phyloP scores from a whole-genome alignment of 2,797 vertebrate species.

The Tokudaia muenninki region DNA sequence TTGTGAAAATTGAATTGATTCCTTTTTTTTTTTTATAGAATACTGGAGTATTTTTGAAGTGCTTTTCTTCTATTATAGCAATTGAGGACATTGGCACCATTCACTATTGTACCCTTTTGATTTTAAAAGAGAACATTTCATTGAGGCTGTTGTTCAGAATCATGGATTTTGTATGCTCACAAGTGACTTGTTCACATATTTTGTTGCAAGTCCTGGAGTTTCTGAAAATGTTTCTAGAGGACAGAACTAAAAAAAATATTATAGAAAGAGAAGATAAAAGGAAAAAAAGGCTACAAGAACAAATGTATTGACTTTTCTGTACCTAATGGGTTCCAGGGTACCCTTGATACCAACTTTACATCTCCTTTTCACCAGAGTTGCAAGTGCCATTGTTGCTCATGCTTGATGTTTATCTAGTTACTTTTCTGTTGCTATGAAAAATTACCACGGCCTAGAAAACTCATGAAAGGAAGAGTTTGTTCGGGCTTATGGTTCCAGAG shows the following conservation, averaged over 20 bases:
- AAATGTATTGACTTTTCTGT: neutral
- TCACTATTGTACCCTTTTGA: neutral
- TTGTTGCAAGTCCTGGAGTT: neutral
- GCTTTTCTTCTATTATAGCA: neutral
- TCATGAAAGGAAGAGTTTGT: no score
- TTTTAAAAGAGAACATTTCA: neutral
- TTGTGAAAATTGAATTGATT: neutral
- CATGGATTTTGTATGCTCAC: neutral
- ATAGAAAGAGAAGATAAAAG: neutral
- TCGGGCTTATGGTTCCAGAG: no score
- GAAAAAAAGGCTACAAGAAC: neutral
- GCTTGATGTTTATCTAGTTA: neutral
- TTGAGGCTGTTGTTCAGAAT: neutral
- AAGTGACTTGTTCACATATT: neutral
- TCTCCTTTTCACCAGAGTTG: neutral
- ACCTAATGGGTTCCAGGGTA: neutral
- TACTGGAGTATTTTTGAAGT: slow-evolving; percentile 33
- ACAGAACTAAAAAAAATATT: slow-evolving; percentile 5
- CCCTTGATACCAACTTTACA: neutral
- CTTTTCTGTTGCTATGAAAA: neutral
- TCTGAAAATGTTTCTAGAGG: slow-evolving; percentile 18
- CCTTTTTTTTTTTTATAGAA: slow-evolving; percentile 17
- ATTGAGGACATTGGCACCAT: neutral
- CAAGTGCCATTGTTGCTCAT: neutral
- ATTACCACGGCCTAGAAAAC: neutral